Conservation (phyloP, 2,888 invertebrate genomes). For the Ochropleura leucogaster region DNA sequence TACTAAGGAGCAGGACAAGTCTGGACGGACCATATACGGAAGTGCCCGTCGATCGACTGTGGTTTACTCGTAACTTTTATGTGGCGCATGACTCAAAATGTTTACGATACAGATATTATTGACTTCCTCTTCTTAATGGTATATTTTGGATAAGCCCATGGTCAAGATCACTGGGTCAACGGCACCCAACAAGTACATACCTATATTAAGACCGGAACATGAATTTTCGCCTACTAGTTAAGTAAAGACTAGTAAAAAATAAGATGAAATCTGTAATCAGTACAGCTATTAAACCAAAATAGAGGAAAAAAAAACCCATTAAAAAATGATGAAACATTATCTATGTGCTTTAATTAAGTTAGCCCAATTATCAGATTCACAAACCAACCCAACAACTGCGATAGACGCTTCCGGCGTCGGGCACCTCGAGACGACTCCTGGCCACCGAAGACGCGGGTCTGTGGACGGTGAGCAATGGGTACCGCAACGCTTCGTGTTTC, state of each 20-base stretch:
- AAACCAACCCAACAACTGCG: too few relatives aligned
- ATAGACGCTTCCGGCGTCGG: too few relatives aligned
- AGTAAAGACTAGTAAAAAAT: neutral
- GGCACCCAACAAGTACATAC: neutral
- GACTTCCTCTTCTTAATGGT: constrained; percentile 32
- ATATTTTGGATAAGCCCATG: constrained; percentile 27
- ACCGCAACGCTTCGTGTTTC: too few relatives aligned
- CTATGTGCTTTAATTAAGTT: neutral
- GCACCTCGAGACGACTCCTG: too few relatives aligned
- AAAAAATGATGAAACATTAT: neutral
- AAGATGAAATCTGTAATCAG: neutral
- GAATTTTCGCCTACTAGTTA: neutral
- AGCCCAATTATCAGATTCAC: neutral
- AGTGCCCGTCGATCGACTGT: constrained; percentile 16
- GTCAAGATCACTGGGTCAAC: constrained; percentile 43
- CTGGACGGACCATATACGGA: constrained; percentile 11
- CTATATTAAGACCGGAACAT: neutral
- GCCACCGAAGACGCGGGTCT: too few relatives aligned
- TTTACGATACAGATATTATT: constrained; percentile 33
- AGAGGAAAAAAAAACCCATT: neutral
- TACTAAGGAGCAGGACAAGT: neutral
- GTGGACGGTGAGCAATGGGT: too few relatives aligned
- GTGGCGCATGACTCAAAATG: constrained; percentile 24
- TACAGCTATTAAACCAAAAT: neutral
- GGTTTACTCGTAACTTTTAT: constrained; percentile 20